phyloP scores from a whole-genome alignment of 2,113 vertebrate species.

The Origma solitaria region DNA sequence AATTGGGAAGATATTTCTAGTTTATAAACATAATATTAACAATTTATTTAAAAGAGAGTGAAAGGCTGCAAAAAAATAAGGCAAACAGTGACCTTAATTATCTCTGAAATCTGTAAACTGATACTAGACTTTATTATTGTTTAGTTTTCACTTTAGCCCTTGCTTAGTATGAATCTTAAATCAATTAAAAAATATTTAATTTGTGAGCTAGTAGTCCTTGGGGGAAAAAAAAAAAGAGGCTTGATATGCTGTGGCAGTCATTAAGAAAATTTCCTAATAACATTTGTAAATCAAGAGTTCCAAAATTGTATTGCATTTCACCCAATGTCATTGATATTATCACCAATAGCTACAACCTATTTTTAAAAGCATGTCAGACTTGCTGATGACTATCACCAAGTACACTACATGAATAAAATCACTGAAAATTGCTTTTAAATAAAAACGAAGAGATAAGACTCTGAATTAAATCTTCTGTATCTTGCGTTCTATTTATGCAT shows the following conservation, averaged over 20 bases:
- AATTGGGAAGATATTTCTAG: not conserved
- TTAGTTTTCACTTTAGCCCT: not conserved
- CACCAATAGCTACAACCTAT: not conserved
- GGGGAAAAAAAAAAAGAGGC: rapidly evolving
- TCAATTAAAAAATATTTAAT: not conserved
- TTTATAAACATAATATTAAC: not conserved
- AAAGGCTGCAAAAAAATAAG: not conserved
- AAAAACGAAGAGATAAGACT: not conserved
- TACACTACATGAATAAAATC: not conserved
- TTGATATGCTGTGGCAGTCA: not conserved
- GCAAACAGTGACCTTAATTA: not conserved
- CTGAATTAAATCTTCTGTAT: not conserved
- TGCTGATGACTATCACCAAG: not conserved
- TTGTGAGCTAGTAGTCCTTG: not conserved
- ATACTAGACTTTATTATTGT: not conserved
- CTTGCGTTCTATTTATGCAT: not conserved
- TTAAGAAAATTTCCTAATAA: not conserved
- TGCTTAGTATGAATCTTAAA: not conserved
- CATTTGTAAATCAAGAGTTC: not conserved
- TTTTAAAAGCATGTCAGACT: not conserved
- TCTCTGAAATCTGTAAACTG: not conserved
- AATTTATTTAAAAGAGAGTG: not conserved
- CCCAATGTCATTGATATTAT: not conserved
- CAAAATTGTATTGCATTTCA: not conserved
- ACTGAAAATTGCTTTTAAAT: not conserved